Conservation (phyloP, 2,888 invertebrate genomes). For the Girardia tigrina region DNA sequence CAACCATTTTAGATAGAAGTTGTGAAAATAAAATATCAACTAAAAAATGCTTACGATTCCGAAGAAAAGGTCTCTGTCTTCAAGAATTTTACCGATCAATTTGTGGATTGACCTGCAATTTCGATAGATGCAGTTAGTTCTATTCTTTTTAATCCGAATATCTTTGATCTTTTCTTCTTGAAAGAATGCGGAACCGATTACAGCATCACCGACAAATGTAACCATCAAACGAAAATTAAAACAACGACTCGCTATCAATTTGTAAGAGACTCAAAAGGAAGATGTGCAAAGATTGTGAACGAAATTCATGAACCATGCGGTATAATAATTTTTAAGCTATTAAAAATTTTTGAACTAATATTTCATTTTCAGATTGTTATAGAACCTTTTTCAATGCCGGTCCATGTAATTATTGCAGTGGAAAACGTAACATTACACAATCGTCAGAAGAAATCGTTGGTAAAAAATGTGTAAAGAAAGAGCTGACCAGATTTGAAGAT, state of each 20-base stretch:
- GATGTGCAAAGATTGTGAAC: background rate
- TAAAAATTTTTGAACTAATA: too few species aligned
- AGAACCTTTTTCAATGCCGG: too few species aligned
- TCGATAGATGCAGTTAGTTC: background rate
- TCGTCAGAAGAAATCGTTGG: too few species aligned
- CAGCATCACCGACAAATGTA: background rate
- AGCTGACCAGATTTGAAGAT: too few species aligned
- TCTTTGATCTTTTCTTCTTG: too few species aligned
- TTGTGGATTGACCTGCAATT: slow-evolving; percentile 26
- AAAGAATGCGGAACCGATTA: background rate
- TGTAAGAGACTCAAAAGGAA: background rate
- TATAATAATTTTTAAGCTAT: too few species aligned
- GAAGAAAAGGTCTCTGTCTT: slow-evolving; percentile 8
- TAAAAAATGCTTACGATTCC: background rate
- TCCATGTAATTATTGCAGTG: too few species aligned
- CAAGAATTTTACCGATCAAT: background rate
- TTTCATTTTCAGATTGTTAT: too few species aligned
- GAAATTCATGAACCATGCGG: background rate
- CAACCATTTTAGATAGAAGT: background rate
- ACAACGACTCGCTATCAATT: background rate
- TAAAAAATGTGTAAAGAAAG: too few species aligned
- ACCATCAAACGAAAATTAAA: background rate
- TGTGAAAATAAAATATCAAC: slow-evolving; percentile 24
- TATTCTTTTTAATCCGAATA: too few species aligned
- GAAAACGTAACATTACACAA: too few species aligned